These are phyloP conservation scores for Callochromis pleurospilus DNA, from an alignment of 2,113 vertebrate species.

Conservation along the genomic window DNA sequence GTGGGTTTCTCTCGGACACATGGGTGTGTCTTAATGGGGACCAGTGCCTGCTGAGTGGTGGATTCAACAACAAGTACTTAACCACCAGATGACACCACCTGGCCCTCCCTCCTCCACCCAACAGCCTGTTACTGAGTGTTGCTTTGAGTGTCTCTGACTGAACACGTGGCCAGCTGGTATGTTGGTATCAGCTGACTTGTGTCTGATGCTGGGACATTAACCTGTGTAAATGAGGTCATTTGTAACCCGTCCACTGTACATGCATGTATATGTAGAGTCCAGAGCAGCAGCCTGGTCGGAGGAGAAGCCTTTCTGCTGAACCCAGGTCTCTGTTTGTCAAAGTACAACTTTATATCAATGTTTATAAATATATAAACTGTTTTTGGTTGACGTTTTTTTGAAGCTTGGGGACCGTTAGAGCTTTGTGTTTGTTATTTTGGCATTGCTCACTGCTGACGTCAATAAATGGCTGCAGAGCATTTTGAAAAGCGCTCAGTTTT, in stretches of 20 bases:
- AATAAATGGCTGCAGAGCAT: not conserved
- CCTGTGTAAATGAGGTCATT: not conserved
- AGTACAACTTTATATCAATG: not conserved
- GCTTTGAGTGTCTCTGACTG: not conserved
- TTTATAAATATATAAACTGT: not conserved
- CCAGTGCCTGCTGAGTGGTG: not conserved
- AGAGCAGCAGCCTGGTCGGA: not conserved
- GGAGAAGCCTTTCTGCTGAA: not conserved
- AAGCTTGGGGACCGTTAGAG: not conserved
- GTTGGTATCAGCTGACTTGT: not conserved
- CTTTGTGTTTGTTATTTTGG: not conserved
- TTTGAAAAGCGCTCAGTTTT: not conserved
- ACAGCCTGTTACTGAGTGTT: not conserved
- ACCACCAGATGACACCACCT: not conserved
- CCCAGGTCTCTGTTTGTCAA: not conserved
- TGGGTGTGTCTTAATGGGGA: not conserved
- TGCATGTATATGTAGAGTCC: not conserved
- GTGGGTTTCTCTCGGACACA: not conserved
- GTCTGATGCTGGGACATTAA: not conserved
- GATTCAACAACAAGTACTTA: not conserved
- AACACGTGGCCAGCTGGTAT: not conserved
- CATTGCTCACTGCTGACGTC: not conserved
- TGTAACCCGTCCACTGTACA: not conserved
- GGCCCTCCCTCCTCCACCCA: not conserved
- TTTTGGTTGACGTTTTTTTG: not conserved